Evolutionary conservation across 2,113 vertebrate species (phyloP), one percentile per base, ranked within the genome.

Genomic region (Haemorhous mexicanus): DNA sequence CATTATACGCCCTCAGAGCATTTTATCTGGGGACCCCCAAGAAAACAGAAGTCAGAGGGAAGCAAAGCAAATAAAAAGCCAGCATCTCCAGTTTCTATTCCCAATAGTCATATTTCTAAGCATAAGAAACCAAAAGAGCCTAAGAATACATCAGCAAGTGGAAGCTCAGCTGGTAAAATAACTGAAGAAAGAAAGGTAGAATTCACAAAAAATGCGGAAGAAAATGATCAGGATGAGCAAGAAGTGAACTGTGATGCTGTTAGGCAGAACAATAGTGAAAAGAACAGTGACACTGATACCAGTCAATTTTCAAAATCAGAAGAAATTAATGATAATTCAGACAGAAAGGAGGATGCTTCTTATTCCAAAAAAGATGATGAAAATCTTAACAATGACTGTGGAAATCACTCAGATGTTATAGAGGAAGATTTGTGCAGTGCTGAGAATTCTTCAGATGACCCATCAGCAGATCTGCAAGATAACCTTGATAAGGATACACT

Each of bases 11-110:
- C 99, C 3, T 97, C 98, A 16, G 99, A 99, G 83, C 98, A 99
- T 96, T 99, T 99, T 96, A 98, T 99, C 94, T 99, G 99, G 99
- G 99, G 99, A 10, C 99, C 99, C 0, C 98, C 98, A 2, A 95
- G 94, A 47, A 99, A 98, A 92, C 95, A 96, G 67, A 97, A 98
- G 47, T 53, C 52, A 0, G 97, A 98, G 33, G 96, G 96, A 89
- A 95, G 79, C 94, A 97, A 97, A 97, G 68, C 94, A 53, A 94
- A 78, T 81, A 97, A 97, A 92, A 96, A 94, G 64, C 89, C 97
- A 63, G 92, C 91, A 49, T 96, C 97, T 28, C 95, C 97, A 8
- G 10, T 91, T 90, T 93, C 96, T 28, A 33, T 94, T 50, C 97
- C 94, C 3, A 97, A 32, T 10, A 95, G 84, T 73, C 97, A 85